Evolutionary conservation across 2,797 vertebrate species (phyloP).

Genomic region (Sciaenops ocellatus): DNA sequence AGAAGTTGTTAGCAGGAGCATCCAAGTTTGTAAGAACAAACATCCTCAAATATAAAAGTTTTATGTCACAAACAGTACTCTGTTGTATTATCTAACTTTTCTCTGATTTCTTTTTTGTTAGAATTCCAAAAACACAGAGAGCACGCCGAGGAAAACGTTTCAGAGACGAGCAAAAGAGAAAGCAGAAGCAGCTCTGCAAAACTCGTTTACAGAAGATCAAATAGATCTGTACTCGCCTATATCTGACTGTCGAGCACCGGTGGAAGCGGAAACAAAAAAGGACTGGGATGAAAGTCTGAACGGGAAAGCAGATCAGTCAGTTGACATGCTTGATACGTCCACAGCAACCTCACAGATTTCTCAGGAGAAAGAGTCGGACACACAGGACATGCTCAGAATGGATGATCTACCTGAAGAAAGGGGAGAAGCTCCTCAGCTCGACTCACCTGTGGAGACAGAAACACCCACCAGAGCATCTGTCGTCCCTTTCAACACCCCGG

Average conservation of each 20-base stretch:
- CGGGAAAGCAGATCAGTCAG: conserved; percentile 38
- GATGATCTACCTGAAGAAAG: conserved; percentile 5
- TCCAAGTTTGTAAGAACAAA: conserved; percentile 87
- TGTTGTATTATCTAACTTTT: background rate
- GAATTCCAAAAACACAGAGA: conserved; percentile 65
- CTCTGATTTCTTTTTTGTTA: conserved; percentile 46
- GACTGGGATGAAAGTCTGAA: conserved; percentile 62
- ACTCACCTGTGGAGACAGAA: conserved; percentile 49
- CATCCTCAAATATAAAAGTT: background rate
- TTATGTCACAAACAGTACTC: background rate
- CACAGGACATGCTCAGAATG: conserved; percentile 18
- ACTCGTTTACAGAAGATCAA: conserved; percentile 76
- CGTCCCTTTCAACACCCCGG: conserved; percentile 87
- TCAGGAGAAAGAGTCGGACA: conserved; percentile 52
- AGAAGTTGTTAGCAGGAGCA: conserved; percentile 75
- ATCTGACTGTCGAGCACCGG: conserved; percentile 64
- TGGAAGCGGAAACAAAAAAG: conserved; percentile 69
- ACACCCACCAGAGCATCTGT: conserved; percentile 75
- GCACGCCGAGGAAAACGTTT: conserved; percentile 78
- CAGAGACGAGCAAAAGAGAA: conserved; percentile 84
- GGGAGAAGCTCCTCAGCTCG: conserved; percentile 7
- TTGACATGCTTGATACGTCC: conserved; percentile 30
- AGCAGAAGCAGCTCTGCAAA: conserved; percentile 76
- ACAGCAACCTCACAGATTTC: conserved; percentile 24
- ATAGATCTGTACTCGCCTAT: conserved; percentile 57